Evolutionary conservation across 2,888 invertebrate genomes (phyloP).

Genomic region (Timema cristinae): DNA sequence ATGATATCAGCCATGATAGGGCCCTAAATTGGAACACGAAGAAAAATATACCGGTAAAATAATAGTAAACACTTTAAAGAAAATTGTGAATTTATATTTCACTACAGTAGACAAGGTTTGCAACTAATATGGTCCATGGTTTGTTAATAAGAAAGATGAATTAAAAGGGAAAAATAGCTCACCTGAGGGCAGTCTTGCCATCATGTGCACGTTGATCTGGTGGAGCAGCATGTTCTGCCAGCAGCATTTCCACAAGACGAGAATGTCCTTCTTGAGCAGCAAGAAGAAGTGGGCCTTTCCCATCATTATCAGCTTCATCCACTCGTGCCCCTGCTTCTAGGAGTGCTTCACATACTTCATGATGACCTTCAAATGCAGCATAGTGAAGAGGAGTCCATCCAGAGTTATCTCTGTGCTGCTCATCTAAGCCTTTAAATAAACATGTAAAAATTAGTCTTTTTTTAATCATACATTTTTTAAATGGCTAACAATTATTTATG

Average conservation of each 20-base stretch:
- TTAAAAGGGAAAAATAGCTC: constrained; percentile 14
- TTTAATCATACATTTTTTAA: no score
- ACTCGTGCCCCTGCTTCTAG: constrained; percentile 73
- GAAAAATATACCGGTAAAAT: no score
- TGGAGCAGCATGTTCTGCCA: constrained; percentile 72
- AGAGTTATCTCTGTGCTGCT: constrained; percentile 88
- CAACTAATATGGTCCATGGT: no score
- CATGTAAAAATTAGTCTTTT: neutral
- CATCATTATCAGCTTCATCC: constrained; percentile 87
- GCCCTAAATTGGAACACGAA: no score
- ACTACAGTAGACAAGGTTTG: no score
- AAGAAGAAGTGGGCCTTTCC: constrained; percentile 80
- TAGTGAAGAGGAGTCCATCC: constrained; percentile 98
- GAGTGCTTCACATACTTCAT: constrained; percentile 74
- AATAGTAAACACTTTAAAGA: no score
- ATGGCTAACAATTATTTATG: no score
- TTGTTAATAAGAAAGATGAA: no score
- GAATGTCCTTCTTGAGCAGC: constrained; percentile 87
- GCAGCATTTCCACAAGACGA: constrained; percentile 59
- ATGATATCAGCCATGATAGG: no score
- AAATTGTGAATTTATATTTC: no score
- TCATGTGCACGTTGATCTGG: constrained; percentile 85
- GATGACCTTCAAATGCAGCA: constrained; percentile 90
- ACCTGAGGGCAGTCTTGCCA: constrained; percentile 82
- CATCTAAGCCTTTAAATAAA: constrained; percentile 60